Evolutionary conservation across 2,113 vertebrate genomes (phyloP).

Genomic region (Alouatta palliata): DNA sequence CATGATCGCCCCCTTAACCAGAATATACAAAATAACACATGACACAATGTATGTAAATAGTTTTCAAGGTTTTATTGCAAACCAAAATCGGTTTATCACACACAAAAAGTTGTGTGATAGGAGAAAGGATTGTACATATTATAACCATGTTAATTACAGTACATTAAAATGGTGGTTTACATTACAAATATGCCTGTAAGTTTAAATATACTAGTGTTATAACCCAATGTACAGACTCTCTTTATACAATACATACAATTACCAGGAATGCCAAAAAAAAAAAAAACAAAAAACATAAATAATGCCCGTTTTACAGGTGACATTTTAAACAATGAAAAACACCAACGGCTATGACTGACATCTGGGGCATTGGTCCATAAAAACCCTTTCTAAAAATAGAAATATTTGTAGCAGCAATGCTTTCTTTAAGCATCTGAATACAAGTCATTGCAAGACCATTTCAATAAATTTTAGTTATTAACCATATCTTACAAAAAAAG

Average conservation of each 20-base stretch:
- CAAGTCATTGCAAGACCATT: conserved; percentile 86
- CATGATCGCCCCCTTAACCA: background rate
- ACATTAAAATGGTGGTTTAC: conserved; percentile 93
- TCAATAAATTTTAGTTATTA: conserved; percentile 86
- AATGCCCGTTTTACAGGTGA: conserved; percentile 89
- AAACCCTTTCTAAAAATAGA: conserved; percentile 92
- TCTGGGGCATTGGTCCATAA: conserved; percentile 90
- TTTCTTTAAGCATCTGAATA: conserved; percentile 89
- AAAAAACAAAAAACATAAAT: conserved; percentile 82
- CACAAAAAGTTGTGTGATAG: conserved; percentile 80
- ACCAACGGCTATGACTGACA: conserved; percentile 86
- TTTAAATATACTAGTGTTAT: conserved; percentile 98
- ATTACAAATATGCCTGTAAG: conserved; percentile 92
- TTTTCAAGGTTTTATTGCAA: conserved; percentile 95
- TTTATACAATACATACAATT: conserved; percentile 96
- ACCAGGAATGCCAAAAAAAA: conserved; percentile 91
- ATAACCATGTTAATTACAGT: conserved; percentile 94
- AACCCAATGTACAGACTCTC: conserved; percentile 93
- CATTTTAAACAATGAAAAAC: conserved; percentile 81
- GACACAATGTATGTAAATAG: conserved; percentile 75
- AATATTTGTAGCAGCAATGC: conserved; percentile 92
- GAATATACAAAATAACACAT: conserved; percentile 45
- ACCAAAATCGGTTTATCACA: conserved; percentile 92
- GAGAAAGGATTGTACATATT: conserved; percentile 89
- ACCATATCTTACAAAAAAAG: conserved; percentile 84